A percentile compares a stretch with the other conserved stretches of the same genome.
Evolutionary conservation across 1,140 invertebrate genomes (phyloP).

Genomic region (Arctopsyche grandis): DNA sequence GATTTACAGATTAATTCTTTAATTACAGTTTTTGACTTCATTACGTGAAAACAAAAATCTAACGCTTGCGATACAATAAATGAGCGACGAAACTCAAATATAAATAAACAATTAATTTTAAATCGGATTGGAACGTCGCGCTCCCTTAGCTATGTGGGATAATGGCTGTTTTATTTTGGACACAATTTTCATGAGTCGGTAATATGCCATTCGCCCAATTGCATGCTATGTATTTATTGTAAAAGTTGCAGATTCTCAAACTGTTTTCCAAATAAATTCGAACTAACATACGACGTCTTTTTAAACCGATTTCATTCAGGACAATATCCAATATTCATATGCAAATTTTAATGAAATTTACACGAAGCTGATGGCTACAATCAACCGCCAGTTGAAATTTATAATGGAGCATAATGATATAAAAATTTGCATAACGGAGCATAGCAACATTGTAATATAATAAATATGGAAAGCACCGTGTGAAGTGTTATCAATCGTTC

Average conservation of each 20-base stretch:
- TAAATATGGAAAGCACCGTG: no score
- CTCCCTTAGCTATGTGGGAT: conserved; percentile 39
- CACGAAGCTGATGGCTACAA: no score
- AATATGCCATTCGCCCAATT: conserved; percentile 8
- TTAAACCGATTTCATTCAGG: no score
- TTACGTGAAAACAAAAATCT: not conserved
- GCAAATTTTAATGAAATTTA: no score
- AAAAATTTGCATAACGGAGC: no score
- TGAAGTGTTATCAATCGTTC: no score
- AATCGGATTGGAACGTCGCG: conserved; percentile 45
- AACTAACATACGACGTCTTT: no score
- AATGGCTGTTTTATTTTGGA: conserved; percentile 34
- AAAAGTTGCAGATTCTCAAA: not conserved
- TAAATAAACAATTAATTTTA: conserved; percentile 17
- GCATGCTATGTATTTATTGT: not conserved
- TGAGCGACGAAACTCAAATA: not conserved
- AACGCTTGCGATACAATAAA: not conserved
- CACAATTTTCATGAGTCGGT: not conserved
- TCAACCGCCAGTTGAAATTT: no score
- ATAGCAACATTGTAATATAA: no score
- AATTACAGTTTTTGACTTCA: not conserved
- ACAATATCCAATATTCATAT: no score
- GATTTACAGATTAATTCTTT: not conserved
- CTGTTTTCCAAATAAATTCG: not conserved
- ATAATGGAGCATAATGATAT: no score